phyloP scores from a whole-genome alignment of 2,113 vertebrate genomes.

The Calyptommatus sinebrachiatus region DNA sequence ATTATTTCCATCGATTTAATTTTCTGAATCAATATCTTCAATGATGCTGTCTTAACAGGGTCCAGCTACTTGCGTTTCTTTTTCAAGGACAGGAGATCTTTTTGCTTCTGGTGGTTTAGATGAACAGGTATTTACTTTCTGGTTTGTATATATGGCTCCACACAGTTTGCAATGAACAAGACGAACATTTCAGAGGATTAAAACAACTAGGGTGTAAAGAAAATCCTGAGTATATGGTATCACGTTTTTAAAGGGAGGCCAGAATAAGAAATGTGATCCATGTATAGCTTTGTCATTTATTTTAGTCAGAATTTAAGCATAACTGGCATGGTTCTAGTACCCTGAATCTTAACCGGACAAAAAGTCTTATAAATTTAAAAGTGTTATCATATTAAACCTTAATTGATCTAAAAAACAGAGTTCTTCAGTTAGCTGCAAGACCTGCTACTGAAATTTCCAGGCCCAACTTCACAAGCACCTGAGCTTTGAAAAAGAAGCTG shows the following conservation, averaged over 20 bases:
- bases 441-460: background rate
- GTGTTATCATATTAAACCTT: background rate
- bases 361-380: background rate
- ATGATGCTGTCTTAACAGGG: conserved; percentile 72
- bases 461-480: background rate
- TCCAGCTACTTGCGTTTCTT: conserved; percentile 83
- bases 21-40: background rate
- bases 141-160: background rate
- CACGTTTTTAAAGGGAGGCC: background rate
- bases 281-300: background rate
- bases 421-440: background rate
- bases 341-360: background rate
- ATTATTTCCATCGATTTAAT: background rate
- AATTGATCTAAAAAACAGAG: background rate
- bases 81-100: conserved; percentile 85
- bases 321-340: background rate
- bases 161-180: background rate
- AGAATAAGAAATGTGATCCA: background rate
- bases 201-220: background rate
- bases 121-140: conserved; percentile 81
- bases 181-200: background rate
- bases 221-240: background rate
- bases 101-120: conserved; percentile 95
- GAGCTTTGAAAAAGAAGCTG: no score
- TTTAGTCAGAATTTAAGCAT: background rate